Evolutionary conservation across 2,797 vertebrate genomes (phyloP).

Genomic region (Siniperca scherzeri): DNA sequence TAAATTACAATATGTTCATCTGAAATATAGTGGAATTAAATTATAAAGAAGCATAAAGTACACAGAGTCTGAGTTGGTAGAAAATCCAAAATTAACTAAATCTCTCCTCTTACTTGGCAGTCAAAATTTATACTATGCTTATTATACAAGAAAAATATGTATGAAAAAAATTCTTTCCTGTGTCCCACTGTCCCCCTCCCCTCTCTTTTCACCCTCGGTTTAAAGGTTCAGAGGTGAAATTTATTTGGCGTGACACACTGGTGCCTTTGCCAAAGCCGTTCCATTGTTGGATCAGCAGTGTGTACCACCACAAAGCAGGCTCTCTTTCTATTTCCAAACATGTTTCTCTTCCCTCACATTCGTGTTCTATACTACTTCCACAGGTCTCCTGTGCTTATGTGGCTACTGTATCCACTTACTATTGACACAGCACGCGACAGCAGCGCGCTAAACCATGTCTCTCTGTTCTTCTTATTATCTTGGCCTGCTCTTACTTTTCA

Average conservation of each 20-base stretch:
- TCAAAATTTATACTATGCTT: neutral
- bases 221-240: conserved; percentile 43
- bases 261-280: conserved; percentile 1
- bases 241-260: conserved; percentile 26
- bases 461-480: conserved; percentile 35
- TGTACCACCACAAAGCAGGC: neutral
- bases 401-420: conserved; percentile 20
- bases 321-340: neutral
- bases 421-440: conserved; percentile 17
- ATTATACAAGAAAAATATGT: neutral
- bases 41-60: neutral
- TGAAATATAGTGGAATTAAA: neutral
- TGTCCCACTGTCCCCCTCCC: neutral
- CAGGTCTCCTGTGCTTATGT: conserved; percentile 27
- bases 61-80: neutral
- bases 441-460: conserved; percentile 15
- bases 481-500: conserved; percentile 41
- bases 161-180: neutral
- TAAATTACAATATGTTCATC: neutral
- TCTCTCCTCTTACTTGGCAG: neutral
- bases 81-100: neutral
- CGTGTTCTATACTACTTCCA: conserved; percentile 2
- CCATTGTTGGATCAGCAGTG: conserved; percentile 17
- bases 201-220: conserved; percentile 10
- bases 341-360: neutral